Conservation (phyloP, 2,888 invertebrate species). For the Drosophila sordidula region DNA sequence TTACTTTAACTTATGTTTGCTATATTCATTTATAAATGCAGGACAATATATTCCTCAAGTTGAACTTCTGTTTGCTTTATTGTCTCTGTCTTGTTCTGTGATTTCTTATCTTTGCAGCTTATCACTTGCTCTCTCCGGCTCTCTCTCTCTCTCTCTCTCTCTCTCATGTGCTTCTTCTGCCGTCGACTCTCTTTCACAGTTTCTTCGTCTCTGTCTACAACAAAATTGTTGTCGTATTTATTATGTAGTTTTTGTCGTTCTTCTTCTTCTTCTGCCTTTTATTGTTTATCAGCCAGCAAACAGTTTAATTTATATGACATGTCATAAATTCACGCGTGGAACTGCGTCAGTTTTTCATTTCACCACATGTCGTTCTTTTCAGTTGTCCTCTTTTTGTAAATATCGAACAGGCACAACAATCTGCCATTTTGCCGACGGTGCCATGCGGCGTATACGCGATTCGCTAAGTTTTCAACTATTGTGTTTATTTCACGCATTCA, state of each 20-base stretch:
- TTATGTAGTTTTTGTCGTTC: conserved; percentile 9
- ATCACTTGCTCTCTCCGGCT: conserved; percentile 2
- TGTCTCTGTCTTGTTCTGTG: conserved; percentile 14
- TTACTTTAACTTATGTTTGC: neutral
- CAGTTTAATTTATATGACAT: conserved; percentile 70
- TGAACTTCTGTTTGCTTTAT: conserved; percentile 12
- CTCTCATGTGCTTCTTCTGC: neutral
- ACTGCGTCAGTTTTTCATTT: conserved; percentile 32
- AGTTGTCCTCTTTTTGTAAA: neutral
- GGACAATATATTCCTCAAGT: conserved; percentile 7
- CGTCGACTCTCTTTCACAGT: conserved; percentile 5
- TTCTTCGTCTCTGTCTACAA: conserved; percentile 20
- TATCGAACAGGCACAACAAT: neutral
- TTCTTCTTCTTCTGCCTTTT: conserved; percentile 1
- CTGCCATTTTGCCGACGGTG: conserved; percentile 3
- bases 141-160: neutral
- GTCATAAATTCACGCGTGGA: conserved; percentile 57
- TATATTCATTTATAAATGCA: neutral
- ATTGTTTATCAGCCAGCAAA: conserved; percentile 61
- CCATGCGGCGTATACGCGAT: conserved; percentile 32
- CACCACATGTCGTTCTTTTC: conserved; percentile 2
- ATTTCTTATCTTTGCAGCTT: conserved; percentile 1
- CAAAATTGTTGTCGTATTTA: conserved; percentile 32
- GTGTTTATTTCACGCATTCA: neutral
- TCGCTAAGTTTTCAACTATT: neutral